phyloP scores from a whole-genome alignment of 2,797 vertebrate genomes.

The Tamandua tetradactyla region DNA sequence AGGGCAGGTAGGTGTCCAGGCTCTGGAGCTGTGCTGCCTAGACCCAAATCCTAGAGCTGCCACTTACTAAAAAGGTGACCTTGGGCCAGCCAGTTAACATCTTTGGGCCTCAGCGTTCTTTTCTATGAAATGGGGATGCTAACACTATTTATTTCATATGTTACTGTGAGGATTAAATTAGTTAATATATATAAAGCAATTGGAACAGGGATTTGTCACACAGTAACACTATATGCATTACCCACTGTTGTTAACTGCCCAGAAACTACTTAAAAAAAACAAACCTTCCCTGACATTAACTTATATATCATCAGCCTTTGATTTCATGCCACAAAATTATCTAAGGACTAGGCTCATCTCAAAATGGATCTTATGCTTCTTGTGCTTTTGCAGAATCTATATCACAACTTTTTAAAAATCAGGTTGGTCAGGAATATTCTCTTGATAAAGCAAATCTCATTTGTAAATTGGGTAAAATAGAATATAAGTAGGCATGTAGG shows the following conservation, averaged over 20 bases:
- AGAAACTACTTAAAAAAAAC: neutral
- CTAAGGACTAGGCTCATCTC: neutral
- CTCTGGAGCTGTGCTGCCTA: neutral
- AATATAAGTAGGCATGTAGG: neutral
- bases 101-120: neutral
- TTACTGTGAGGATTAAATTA: neutral
- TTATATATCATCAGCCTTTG: neutral
- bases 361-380: neutral
- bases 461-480: neutral
- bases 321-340: neutral
- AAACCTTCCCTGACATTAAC: neutral
- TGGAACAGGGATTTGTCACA: neutral
- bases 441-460: neutral
- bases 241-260: neutral
- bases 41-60: neutral
- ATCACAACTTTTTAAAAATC: slow-evolving; percentile 7
- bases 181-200: no score
- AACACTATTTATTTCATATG: neutral
- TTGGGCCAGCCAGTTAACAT: no score
- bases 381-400: neutral
- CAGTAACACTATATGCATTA: neutral
- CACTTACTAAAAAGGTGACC: neutral
- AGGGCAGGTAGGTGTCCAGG: neutral
- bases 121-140: neutral
- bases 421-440: neutral